Percentiles rank a stretch among this genome's conserved stretches.
Evolutionary conservation across 2,888 invertebrate species (phyloP).

Genomic region (Thereva nobilitata): DNA sequence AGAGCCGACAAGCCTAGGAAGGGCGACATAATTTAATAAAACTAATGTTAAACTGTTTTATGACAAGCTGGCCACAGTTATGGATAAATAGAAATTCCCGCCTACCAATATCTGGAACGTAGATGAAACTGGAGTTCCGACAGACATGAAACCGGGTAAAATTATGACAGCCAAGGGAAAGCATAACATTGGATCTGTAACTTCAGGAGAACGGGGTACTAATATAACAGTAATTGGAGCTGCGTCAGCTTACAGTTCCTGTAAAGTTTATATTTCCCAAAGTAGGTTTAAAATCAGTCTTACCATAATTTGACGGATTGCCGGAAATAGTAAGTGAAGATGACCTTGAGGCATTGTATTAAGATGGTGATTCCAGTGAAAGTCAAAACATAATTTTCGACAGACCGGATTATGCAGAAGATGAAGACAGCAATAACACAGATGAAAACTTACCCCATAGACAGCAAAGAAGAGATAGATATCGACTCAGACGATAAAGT

Average conservation of each 20-base stretch:
- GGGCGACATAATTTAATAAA: slow-evolving; percentile 32
- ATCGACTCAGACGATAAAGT: no score
- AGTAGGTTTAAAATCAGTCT: no score
- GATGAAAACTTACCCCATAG: no score
- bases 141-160: slow-evolving; percentile 30
- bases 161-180: slow-evolving; percentile 34
- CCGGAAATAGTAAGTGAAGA: no score
- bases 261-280: slow-evolving; percentile 50
- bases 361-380: no score
- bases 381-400: no score
- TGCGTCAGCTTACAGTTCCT: slow-evolving; percentile 49
- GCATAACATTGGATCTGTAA: slow-evolving; percentile 32
- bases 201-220: slow-evolving; percentile 43
- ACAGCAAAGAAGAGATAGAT: no score
- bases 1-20: slow-evolving; percentile 21
- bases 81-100: slow-evolving; percentile 25
- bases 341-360: no score
- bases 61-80: slow-evolving; percentile 20
- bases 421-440: no score
- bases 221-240: slow-evolving; percentile 46
- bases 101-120: slow-evolving; percentile 32
- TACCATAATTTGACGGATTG: no score
- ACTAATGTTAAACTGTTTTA: slow-evolving; percentile 32
- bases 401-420: no score
- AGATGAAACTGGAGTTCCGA: slow-evolving; percentile 34